A percentile compares a stretch with the other conserved stretches of the same genome.
Evolutionary conservation across 2,113 vertebrate species (phyloP).

Genomic region (Oceanites oceanicus): DNA sequence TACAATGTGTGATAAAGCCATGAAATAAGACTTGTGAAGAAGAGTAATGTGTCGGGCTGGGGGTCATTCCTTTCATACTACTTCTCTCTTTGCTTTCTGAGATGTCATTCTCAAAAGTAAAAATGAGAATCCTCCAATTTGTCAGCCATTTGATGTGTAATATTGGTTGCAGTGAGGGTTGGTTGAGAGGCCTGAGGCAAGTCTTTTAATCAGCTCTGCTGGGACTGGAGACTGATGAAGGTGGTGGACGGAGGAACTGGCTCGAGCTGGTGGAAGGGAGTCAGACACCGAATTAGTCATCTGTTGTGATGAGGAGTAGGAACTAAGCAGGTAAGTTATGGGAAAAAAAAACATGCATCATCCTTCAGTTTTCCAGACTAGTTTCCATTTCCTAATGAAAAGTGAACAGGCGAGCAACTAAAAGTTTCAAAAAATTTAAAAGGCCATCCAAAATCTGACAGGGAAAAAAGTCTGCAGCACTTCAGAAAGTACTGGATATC

Average conservation of each 20-base stretch:
- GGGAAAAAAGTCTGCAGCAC: neutral
- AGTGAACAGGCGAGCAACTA: neutral
- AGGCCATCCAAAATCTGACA: neutral
- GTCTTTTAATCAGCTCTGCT: neutral
- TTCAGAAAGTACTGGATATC: constrained; percentile 1
- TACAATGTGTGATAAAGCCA: neutral
- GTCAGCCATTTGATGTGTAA: neutral
- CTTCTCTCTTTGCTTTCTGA: neutral
- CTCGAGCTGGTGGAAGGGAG: neutral
- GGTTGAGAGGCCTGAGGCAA: neutral
- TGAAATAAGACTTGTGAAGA: neutral
- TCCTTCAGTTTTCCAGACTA: neutral
- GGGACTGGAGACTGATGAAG: neutral
- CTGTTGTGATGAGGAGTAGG: neutral
- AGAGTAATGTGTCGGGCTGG: neutral
- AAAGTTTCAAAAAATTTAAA: constrained; percentile 36
- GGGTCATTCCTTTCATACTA: neutral
- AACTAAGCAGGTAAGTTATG: neutral
- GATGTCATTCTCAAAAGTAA: neutral
- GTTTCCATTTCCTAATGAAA: constrained; percentile 14
- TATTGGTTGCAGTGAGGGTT: neutral
- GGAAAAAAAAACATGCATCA: neutral
- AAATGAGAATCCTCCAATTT: neutral
- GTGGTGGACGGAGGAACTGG: neutral
- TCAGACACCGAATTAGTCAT: neutral